Evolutionary conservation across 2,797 vertebrate species (phyloP), one percentile per base, ranked within the genome.

Genomic region (Otus scops): DNA sequence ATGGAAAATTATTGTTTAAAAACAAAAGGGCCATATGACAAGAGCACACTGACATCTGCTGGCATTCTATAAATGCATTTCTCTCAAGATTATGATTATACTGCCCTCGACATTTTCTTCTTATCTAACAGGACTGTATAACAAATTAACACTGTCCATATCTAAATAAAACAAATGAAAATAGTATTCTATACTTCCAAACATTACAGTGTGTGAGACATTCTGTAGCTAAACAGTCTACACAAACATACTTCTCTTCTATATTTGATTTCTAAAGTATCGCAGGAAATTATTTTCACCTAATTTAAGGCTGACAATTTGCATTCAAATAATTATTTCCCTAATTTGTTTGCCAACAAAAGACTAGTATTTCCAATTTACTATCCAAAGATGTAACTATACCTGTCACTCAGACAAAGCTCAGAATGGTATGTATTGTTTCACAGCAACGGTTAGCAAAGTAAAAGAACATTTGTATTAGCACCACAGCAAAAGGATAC

Each of bases 31-130:
- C 81, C 71, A 28, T 96, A 93, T 54, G 88, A 89, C 96, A 97
- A 97, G 96, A 97, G 75, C 91, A 98, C 53, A 98, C 94, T 98
- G 98, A 98, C 98, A 98, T 97, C 98, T 98, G 97, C 98, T 98
- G 98, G 98, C 94, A 95, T 95, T 86, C 68, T 89, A 61, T 20
- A 96, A 96, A 92, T 9, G 20, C 17, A 45, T 78, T 84, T 48
- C 91, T 94, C 91, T 53, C 73, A 81, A 76, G 88, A 89, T 57
- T 32, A 73, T 51, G 53, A 53, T 75, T 93, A 18, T 73, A 51
- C 75, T 84, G 43, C 27, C 50, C 53, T 81, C 48, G 48, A 30
- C 26, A 50, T 17, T 74, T 88, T 88, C 71, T 32, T 51, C 43
- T 65, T 45, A 14, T 60, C 48, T 80, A 50, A 6, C 5, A 11